Conservation (phyloP, 2,113 vertebrate genomes). For the Microtus pennsylvanicus region DNA sequence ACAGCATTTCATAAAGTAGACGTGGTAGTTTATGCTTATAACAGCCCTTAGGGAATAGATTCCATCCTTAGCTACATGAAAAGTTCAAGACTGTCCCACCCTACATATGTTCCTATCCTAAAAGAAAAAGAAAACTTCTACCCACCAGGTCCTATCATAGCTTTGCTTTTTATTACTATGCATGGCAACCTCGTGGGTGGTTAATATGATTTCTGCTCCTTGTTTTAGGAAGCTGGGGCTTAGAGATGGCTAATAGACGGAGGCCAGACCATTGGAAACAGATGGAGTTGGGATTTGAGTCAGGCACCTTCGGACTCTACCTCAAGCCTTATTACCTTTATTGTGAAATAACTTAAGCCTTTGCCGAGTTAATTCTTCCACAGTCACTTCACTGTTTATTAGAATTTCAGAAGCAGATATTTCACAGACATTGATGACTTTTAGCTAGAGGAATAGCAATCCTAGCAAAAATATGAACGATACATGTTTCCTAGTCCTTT, state of each 20-base stretch:
- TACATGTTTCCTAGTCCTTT: not conserved
- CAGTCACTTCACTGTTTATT: not conserved
- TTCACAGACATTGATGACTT: not conserved
- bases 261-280: not conserved
- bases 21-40: not conserved
- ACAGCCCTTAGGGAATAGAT: no score
- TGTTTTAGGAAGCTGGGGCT: not conserved
- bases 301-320: not conserved
- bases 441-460: not conserved
- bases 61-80: not conserved
- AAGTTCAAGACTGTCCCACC: not conserved
- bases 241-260: not conserved
- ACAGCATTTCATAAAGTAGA: not conserved
- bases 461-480: not conserved
- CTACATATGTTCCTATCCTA: no score
- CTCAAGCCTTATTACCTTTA: not conserved
- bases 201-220: not conserved
- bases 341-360: constrained; percentile 15
- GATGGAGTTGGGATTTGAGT: not conserved
- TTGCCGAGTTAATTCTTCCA: constrained; percentile 8
- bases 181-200: not conserved
- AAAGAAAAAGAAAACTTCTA: not conserved
- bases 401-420: constrained; percentile 6
- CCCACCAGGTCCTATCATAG: not conserved
- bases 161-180: not conserved